Conservation (phyloP, 2,888 invertebrate genomes). For the Drosophila nr. perissopoda region DNA sequence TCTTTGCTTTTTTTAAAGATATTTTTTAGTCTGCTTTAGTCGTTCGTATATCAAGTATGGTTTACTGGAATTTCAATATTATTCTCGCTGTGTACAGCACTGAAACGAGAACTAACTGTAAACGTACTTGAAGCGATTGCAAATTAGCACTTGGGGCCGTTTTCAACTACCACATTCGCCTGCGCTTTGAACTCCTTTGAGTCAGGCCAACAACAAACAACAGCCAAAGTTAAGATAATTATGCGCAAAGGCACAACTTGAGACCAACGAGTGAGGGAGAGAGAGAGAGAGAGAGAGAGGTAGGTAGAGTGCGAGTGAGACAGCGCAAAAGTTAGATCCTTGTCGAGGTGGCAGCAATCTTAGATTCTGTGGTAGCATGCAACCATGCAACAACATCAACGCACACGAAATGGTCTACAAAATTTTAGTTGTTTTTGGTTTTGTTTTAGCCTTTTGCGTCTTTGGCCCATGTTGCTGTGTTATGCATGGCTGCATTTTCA, state of each 20-base stretch:
- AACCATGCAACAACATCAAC: constrained; percentile 30
- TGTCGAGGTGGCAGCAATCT: constrained; percentile 46
- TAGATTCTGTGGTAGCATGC: constrained; percentile 47
- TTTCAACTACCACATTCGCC: constrained; percentile 10
- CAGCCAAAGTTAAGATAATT: constrained; percentile 58
- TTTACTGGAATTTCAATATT: not conserved
- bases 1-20: not conserved
- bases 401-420: constrained; percentile 36
- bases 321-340: constrained; percentile 23
- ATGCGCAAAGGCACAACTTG: constrained; percentile 50
- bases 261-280: constrained; percentile 5
- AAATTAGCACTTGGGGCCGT: constrained; percentile 48
- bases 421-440: constrained; percentile 24
- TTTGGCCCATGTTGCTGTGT: constrained; percentile 42
- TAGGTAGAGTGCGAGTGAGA: not conserved
- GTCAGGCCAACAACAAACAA: constrained; percentile 41
- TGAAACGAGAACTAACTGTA: constrained; percentile 27
- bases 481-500: constrained; percentile 77
- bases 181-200: constrained; percentile 65
- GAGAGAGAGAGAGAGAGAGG: not conserved
- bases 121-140: constrained; percentile 55
- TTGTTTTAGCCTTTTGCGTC: constrained; percentile 17
- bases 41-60: not conserved
- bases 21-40: not conserved
- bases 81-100: not conserved